phyloP scores from a whole-genome alignment of 2,888 invertebrate species.

The Drosophila colorata region DNA sequence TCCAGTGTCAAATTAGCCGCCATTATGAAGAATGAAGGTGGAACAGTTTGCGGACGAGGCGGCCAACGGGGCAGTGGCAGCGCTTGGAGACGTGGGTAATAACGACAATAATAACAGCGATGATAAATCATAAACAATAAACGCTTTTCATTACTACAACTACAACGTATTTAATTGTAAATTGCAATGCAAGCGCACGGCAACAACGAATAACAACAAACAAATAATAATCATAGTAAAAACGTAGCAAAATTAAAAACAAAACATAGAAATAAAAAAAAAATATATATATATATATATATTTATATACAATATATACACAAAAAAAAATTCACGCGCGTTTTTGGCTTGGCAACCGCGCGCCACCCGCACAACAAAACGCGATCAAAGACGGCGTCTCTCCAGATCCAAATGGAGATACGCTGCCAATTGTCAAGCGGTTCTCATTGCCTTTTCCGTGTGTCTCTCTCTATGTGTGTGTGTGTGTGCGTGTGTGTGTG shows the following conservation, averaged over 20 bases:
- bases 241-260: not conserved
- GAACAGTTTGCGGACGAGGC: slow-evolving; percentile 7
- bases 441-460: slow-evolving; percentile 65
- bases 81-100: slow-evolving; percentile 35
- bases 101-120: slow-evolving; percentile 50
- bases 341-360: slow-evolving; percentile 53
- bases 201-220: slow-evolving; percentile 13
- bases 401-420: slow-evolving; percentile 60
- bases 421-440: slow-evolving; percentile 59
- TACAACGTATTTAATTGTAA: slow-evolving; percentile 51
- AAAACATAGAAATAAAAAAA: not conserved
- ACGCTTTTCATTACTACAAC: slow-evolving; percentile 54
- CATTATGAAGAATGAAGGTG: slow-evolving; percentile 52
- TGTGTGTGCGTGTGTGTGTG: slow-evolving; percentile 31
- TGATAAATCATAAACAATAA: slow-evolving; percentile 74
- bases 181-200: slow-evolving; percentile 46
- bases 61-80: not conserved
- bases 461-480: slow-evolving; percentile 4
- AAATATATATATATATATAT: too few relatives aligned
- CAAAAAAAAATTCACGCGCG: slow-evolving; percentile 11
- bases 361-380: slow-evolving; percentile 68
- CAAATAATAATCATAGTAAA: slow-evolving; percentile 26
- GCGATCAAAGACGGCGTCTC: slow-evolving; percentile 74
- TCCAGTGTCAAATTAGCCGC: slow-evolving; percentile 75
- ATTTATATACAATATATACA: not conserved